These are phyloP conservation scores for Galerucella calmariensis DNA, from an alignment of 2,888 invertebrate species.

Conservation along the genomic window DNA sequence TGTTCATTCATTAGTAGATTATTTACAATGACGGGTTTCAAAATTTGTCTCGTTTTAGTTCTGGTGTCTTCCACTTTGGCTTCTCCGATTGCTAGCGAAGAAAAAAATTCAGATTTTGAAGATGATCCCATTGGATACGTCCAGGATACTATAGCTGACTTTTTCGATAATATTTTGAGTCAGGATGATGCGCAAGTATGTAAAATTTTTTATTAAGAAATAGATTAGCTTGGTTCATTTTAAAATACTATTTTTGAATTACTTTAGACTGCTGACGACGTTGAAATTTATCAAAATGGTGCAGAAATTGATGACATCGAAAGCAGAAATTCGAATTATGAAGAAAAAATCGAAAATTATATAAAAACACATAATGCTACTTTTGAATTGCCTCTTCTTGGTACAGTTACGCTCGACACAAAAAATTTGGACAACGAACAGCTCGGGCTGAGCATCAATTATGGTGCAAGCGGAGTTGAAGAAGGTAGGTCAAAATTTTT, in stretches of 20 bases:
- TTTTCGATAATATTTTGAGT: slow-evolving; percentile 77
- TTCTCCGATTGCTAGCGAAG: slow-evolving; percentile 50
- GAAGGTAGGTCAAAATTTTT: slow-evolving; percentile 50
- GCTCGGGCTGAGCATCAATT: slow-evolving; percentile 77
- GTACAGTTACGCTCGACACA: slow-evolving; percentile 79
- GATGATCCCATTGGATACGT: slow-evolving; percentile 75
- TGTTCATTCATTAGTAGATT: slow-evolving; percentile 22
- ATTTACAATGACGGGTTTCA: slow-evolving; percentile 38
- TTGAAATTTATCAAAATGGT: slow-evolving; percentile 72
- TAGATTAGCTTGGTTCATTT: not conserved
- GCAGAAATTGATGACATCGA: slow-evolving; percentile 68
- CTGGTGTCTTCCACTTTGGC: slow-evolving; percentile 33
- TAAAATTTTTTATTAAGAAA: not conserved
- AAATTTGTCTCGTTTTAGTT: slow-evolving; percentile 38
- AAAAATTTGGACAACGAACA: slow-evolving; percentile 81
- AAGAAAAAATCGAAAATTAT: slow-evolving; percentile 77
- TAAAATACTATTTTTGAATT: not conserved
- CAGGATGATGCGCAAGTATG: slow-evolving; percentile 70
- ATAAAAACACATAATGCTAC: slow-evolving; percentile 81
- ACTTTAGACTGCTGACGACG: slow-evolving; percentile 45
- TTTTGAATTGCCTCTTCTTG: slow-evolving; percentile 79
- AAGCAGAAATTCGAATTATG: slow-evolving; percentile 67
- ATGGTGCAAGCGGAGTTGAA: slow-evolving; percentile 62
- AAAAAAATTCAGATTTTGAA: slow-evolving; percentile 74
- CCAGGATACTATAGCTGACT: slow-evolving; percentile 72